A percentile compares a stretch with the other conserved stretches of the same genome.
phyloP scores from a whole-genome alignment of 1,140 invertebrate species.

The Caenorhabditis inopinata region DNA sequence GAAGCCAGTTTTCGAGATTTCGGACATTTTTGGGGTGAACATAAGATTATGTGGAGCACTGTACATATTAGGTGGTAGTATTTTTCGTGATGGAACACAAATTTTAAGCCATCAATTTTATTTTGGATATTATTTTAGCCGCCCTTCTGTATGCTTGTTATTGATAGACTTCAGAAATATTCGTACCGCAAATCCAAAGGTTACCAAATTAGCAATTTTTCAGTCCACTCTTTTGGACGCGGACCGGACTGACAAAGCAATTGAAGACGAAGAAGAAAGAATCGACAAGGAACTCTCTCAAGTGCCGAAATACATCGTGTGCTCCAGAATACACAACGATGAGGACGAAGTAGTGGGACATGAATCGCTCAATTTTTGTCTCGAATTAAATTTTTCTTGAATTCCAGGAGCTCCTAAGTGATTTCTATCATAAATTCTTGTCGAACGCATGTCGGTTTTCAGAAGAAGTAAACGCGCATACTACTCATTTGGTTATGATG shows the following conservation, averaged over 20 bases:
- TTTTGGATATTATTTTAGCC: too few species aligned
- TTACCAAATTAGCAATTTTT: not conserved
- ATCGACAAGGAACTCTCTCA: not conserved
- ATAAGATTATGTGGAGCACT: too few species aligned
- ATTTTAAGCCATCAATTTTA: too few species aligned
- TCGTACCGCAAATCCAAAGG: too few species aligned
- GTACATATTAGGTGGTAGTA: too few species aligned
- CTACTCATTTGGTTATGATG: conserved; percentile 39
- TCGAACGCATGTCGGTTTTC: not conserved
- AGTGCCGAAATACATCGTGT: not conserved
- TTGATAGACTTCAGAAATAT: too few species aligned
- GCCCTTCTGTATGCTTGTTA: too few species aligned
- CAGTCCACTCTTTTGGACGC: not conserved
- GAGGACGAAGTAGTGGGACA: conserved; percentile 21
- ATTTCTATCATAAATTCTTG: conserved; percentile 12
- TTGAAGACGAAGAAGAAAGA: not conserved
- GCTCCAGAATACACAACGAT: conserved; percentile 16
- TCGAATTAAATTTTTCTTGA: not conserved
- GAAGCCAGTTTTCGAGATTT: too few species aligned
- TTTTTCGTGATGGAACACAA: too few species aligned
- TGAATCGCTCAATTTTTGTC: too few species aligned
- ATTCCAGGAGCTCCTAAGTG: conserved; percentile 7
- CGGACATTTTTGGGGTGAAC: too few species aligned
- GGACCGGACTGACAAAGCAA: not conserved
- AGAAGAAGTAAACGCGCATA: not conserved